Evolutionary conservation across 2,888 invertebrate genomes (phyloP).

Genomic region (Lasioglossum calceatum): DNA sequence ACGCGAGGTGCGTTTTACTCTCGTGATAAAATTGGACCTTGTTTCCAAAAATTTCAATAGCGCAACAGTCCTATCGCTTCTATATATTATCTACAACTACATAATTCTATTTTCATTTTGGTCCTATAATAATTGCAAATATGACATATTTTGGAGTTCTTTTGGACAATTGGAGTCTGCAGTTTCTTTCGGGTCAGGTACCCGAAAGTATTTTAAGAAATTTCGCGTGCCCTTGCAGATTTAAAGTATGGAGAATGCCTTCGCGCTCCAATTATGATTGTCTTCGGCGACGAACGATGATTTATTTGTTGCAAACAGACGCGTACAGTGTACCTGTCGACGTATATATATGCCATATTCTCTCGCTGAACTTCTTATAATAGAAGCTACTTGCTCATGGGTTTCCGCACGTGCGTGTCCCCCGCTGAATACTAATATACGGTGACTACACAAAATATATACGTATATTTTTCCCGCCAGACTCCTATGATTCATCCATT

Average conservation of each 20-base stretch:
- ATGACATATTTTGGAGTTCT: neutral
- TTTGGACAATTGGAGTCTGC: neutral
- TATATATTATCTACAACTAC: neutral
- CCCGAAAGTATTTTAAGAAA: neutral
- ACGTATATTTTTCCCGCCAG: neutral
- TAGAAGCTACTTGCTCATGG: conserved; percentile 50
- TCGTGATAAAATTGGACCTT: neutral
- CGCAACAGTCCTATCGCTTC: neutral
- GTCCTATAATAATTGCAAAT: neutral
- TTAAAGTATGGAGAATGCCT: neutral
- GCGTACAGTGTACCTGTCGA: neutral
- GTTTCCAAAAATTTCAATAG: neutral
- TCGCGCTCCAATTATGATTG: neutral
- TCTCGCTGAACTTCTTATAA: conserved; percentile 38
- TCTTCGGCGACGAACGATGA: neutral
- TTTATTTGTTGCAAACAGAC: conserved; percentile 1
- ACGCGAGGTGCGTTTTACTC: neutral
- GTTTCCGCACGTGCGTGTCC: conserved; percentile 15
- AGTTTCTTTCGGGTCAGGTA: neutral
- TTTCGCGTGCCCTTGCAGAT: neutral
- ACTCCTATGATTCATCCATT: conserved; percentile 21
- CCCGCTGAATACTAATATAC: conserved; percentile 50
- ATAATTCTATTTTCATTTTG: neutral
- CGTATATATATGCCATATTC: conserved; percentile 17
- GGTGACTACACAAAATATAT: conserved; percentile 18